Evolutionary conservation across 2,888 invertebrate species (phyloP).

Genomic region (Rapana venosa): DNA sequence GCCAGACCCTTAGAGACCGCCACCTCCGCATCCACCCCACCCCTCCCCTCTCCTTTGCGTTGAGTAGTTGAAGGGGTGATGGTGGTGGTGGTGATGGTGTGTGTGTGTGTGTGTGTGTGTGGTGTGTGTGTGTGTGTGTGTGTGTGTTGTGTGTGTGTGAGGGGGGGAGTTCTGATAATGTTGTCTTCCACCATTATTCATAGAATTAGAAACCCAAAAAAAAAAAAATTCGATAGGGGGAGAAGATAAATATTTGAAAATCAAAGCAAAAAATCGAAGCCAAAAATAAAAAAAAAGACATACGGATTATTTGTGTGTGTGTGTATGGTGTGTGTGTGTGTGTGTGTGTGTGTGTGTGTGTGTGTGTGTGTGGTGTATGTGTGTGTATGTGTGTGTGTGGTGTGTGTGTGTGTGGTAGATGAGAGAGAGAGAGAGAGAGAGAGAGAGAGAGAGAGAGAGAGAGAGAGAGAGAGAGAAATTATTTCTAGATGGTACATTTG

Average conservation of each 20-base stretch:
- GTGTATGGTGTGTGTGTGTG: too few relatives aligned
- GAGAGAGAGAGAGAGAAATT: not conserved
- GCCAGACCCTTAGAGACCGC: not conserved
- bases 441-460: conserved; percentile 11
- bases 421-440: conserved; percentile 14
- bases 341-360: too few relatives aligned
- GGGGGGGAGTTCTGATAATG: not conserved
- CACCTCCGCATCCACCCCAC: not conserved
- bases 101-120: conserved; percentile 10
- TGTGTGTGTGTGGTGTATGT: too few relatives aligned
- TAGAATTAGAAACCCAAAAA: too few relatives aligned
- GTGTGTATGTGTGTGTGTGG: not conserved
- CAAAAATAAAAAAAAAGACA: too few relatives aligned
- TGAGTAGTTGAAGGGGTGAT: too few relatives aligned
- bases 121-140: conserved; percentile 24
- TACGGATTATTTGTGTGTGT: too few relatives aligned
- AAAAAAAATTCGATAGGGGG: too few relatives aligned
- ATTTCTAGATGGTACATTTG: too few relatives aligned
- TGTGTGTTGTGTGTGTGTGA: not conserved
- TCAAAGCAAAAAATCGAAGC: too few relatives aligned
- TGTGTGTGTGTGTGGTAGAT: not conserved
- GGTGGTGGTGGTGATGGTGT: not conserved
- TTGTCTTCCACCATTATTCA: too few relatives aligned
- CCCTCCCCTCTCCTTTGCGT: not conserved
- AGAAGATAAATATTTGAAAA: too few relatives aligned